Base-by-base conservation (phyloP, 2,888 invertebrate species). In the Phania funesta region DNA sequence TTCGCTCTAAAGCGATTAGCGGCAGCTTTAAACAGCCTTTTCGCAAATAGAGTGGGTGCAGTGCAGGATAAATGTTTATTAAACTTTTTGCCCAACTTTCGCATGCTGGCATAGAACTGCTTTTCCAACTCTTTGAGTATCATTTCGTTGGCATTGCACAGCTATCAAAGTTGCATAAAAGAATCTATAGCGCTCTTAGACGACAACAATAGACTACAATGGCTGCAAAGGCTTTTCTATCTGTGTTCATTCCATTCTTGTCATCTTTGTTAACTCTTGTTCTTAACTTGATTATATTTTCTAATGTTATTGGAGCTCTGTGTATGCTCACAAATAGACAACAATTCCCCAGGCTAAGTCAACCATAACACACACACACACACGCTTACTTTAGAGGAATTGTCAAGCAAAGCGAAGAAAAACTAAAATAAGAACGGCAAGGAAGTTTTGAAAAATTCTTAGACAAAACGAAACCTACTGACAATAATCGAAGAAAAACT, bases 291-390 rank as follows among this genome's bases (percentile, higher is more conserved):
- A 82, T 78, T 78, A 75, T 58, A 75, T 82, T 82, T 82, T 82
- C 82, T 82, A 82, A 82, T 82, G 70, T 65, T 78, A 70, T 82
- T 70, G 41, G 50, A 82, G 74, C 82, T 78, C 35, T 54, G 70
- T 75, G 78, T 74, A 82, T 82, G 54, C 35, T 60, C 74, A 26
- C 78, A 65, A 62, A 71, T 79, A 71, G 65, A 78, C 50, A 78
- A 78, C 52, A 68, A 68, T 68, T 68, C 68, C 76, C 76, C 54
- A n/a, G 48, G 67, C 73, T 24, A 74, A 74, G 54, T 64, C 74
- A 74, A 74, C 64, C 64, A 74, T 56, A 74, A 65, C 64, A 46
- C 64, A n/a, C n/a, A n/a, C n/a, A n/a, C n/a, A 56, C n/a, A n/a
- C n/a, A 46, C 64, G 64, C 46, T 56, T 35, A 18, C 18, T 29